phyloP scores from a whole-genome alignment of 2,113 vertebrate genomes.

The Rousettus leschenaultii region DNA sequence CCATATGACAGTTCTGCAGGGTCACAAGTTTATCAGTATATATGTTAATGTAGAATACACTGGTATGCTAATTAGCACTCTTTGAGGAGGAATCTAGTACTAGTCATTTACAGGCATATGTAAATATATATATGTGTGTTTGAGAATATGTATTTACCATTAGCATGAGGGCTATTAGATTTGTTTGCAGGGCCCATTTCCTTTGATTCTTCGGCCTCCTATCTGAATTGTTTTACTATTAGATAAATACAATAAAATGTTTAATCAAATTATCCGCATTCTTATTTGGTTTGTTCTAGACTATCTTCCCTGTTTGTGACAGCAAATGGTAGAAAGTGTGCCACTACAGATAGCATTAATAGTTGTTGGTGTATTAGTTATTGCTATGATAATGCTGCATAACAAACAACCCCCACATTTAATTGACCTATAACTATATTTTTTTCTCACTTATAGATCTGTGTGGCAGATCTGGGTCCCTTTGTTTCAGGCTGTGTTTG shows the following conservation, averaged over 20 bases:
- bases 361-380: neutral
- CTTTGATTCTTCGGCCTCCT: neutral
- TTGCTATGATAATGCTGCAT: neutral
- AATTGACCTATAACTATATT: neutral
- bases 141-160: neutral
- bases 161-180: neutral
- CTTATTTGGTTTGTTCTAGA: neutral
- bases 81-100: neutral
- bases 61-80: neutral
- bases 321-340: neutral
- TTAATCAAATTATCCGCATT: neutral
- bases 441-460: neutral
- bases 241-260: neutral
- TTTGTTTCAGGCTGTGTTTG: neutral
- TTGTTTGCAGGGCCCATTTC: neutral
- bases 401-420: neutral
- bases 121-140: neutral
- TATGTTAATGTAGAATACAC: neutral
- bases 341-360: neutral
- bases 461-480: neutral
- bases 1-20: neutral
- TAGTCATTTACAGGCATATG: neutral
- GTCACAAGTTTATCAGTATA: neutral
- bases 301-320: neutral
- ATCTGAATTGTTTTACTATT: neutral